Base-by-base conservation (phyloP, 2,797 vertebrate species). In the Hephaestus fuliginosus region DNA sequence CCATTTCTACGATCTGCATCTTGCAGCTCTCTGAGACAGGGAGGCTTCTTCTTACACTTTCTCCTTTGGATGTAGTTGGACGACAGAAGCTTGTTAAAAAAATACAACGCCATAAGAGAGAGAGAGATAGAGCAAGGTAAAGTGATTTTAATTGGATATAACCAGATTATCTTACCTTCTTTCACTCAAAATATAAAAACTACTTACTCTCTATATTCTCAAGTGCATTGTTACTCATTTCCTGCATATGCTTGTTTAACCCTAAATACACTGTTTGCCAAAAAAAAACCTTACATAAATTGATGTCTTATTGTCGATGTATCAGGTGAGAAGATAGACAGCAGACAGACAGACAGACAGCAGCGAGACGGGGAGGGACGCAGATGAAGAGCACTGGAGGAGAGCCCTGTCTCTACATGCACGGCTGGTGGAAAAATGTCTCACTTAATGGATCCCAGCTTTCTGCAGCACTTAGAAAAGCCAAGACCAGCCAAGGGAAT, bases 401-500 rank as follows among this genome's bases (percentile, higher is more conserved):
- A 88, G 30, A 80, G 88, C 91, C 85, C 76, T 90, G 91, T 92
- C 90, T 91, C 90, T 92, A 89, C 91, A 92, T 92, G 92, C 88
- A 86, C 73, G 86, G 80, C 88, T 86, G 90, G 88, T 92, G 92
- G 93, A 94, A 93, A 95, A 93, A 94, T 91, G 90, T 93, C 86
- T 91, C 87, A 78, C 86, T 85, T 94, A 95, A 95, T 93, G 92
- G 88, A 89, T 91, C 89, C 93, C 94, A 94, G 93, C 91, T 89
- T 85, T 91, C 92, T 89, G 56, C 81, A 81, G 86, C 87, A 83
- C 88, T 93, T 81, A 91, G 63, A 76, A 78, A 28, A 85, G 86
- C 77, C 70, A 82, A 86, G 73, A 80, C 69, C 74, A 82, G 93
- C 89, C 82, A 83, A 89, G 71, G 82, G 87, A 90, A 91, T 90